Evolutionary conservation across 2,797 vertebrate species (phyloP).

Genomic region (Falco columbarius): DNA sequence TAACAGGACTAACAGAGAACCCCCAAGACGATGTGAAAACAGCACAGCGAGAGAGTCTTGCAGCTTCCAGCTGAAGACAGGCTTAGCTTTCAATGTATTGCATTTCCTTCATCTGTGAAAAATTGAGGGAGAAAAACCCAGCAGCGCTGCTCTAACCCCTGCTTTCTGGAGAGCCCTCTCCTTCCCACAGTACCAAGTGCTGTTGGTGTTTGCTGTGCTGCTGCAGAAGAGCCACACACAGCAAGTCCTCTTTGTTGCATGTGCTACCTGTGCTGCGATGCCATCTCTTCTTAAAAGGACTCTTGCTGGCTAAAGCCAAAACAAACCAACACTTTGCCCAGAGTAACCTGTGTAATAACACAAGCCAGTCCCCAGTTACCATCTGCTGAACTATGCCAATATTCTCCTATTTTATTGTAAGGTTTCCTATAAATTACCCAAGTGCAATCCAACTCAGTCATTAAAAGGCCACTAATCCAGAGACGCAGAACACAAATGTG

Average conservation of each 20-base stretch:
- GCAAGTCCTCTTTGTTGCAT: background rate
- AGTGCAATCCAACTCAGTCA: background rate
- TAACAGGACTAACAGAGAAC: background rate
- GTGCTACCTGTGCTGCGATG: background rate
- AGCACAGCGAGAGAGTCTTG: background rate
- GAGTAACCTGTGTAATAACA: background rate
- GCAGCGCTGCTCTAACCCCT: background rate
- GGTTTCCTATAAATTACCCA: background rate
- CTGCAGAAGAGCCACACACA: background rate
- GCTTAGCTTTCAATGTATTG: background rate
- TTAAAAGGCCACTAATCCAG: background rate
- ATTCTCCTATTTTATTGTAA: background rate
- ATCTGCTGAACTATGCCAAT: background rate
- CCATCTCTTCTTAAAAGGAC: background rate
- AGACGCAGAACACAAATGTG: background rate
- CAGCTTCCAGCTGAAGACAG: background rate
- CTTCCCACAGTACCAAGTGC: background rate
- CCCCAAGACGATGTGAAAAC: constrained; percentile 29
- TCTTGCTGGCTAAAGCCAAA: background rate
- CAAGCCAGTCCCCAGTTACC: background rate
- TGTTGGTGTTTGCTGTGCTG: background rate
- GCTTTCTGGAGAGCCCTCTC: background rate
- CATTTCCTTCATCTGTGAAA: background rate
- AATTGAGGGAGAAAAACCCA: background rate
- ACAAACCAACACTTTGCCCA: background rate